These are phyloP conservation scores for Caenorhabditis sp. DNA, from an alignment of 2,888 invertebrate genomes.

Conservation along the genomic window DNA sequence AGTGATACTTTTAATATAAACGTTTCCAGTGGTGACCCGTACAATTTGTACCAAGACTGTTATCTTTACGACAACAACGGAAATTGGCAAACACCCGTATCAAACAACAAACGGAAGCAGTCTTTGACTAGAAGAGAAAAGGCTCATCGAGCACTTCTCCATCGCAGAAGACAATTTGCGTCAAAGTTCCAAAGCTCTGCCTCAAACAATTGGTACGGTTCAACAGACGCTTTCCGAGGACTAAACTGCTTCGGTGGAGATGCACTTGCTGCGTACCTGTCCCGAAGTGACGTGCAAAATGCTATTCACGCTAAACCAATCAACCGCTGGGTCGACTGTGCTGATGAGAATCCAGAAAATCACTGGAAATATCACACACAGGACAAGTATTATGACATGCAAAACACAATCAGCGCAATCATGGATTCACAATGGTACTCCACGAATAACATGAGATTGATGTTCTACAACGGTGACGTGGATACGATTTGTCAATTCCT, in stretches of 20 bases:
- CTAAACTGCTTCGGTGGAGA: slow-evolving; percentile 70
- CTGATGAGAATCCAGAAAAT: slow-evolving; percentile 21
- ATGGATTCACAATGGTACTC: slow-evolving; percentile 53
- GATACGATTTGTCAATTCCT: slow-evolving; percentile 67
- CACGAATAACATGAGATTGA: slow-evolving; percentile 59
- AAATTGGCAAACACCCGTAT: slow-evolving; percentile 28
- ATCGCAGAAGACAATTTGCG: slow-evolving; percentile 19
- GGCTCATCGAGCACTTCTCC: slow-evolving; percentile 13
- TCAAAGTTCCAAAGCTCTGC: slow-evolving; percentile 36
- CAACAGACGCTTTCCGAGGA: slow-evolving; percentile 70
- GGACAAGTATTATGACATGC: slow-evolving; percentile 68
- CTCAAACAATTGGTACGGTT: slow-evolving; percentile 64
- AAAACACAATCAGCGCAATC: slow-evolving; percentile 53
- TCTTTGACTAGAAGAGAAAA: slow-evolving; percentile 6
- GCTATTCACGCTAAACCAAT: slow-evolving; percentile 69
- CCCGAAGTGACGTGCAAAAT: slow-evolving; percentile 68
- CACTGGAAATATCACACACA: slow-evolving; percentile 50
- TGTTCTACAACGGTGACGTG: slow-evolving; percentile 67
- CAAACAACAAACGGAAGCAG: too few species aligned
- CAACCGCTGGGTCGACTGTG: slow-evolving; percentile 47
- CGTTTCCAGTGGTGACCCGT: slow-evolving; percentile 54
- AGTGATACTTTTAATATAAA: background rate
- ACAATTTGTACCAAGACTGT: slow-evolving; percentile 69
- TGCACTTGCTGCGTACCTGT: slow-evolving; percentile 69
- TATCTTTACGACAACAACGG: slow-evolving; percentile 42